Percentiles rank a stretch among this genome's conserved stretches.
phyloP scores from a whole-genome alignment of 2,888 invertebrate species.

The Cosmorhoe ocellata region DNA sequence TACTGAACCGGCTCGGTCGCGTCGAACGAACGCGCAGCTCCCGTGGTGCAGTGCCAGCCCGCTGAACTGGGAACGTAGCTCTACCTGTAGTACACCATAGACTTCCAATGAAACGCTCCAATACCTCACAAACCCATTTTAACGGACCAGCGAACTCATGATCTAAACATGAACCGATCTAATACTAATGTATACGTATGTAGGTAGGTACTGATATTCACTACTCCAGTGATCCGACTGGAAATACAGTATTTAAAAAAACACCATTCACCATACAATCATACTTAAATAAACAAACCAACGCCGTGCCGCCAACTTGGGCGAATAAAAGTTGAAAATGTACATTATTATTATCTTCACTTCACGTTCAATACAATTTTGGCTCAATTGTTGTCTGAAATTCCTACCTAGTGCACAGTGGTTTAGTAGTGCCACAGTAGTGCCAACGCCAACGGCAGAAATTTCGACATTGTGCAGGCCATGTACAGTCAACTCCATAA shows the following conservation, averaged over 20 bases:
- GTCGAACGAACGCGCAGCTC: constrained; percentile 42
- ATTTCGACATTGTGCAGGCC: constrained; percentile 19
- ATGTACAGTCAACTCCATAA: constrained; percentile 14
- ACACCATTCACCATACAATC: too few relatives aligned
- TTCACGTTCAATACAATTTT: neutral
- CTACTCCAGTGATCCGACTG: too few relatives aligned
- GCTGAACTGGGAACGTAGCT: constrained; percentile 21
- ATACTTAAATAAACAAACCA: too few relatives aligned
- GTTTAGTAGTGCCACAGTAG: constrained; percentile 4
- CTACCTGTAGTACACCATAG: constrained; percentile 8
- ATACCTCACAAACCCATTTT: constrained; percentile 27
- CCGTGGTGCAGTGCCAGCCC: constrained; percentile 42
- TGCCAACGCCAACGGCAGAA: constrained; percentile 22
- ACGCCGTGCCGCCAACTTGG: too few relatives aligned
- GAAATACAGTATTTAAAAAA: too few relatives aligned
- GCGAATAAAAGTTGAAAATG: too few relatives aligned
- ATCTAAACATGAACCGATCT: too few relatives aligned
- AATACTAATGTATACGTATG: too few relatives aligned
- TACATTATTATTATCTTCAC: neutral
- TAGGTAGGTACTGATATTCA: too few relatives aligned
- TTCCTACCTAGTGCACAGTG: neutral
- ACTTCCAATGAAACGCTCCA: constrained; percentile 33
- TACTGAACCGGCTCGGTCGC: constrained; percentile 47
- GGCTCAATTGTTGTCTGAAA: constrained; percentile 5
- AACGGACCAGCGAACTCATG: constrained; percentile 19